Base-by-base conservation (phyloP, 2,888 invertebrate species). In the Boloria euphrosyne region DNA sequence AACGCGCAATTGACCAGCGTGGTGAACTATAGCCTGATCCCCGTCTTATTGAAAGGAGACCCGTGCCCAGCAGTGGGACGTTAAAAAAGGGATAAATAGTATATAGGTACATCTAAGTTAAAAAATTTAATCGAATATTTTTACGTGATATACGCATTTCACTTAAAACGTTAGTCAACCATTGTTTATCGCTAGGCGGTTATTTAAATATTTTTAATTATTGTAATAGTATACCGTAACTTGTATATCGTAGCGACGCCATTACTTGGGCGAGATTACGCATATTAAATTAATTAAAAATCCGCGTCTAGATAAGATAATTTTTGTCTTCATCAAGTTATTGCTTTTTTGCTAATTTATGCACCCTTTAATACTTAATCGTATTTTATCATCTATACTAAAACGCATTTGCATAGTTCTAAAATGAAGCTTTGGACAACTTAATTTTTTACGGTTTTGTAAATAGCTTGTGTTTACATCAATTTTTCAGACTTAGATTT, bases 271-370 rank as follows among this genome's bases (percentile, higher is more conserved):
- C 22, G 51, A 43, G 53, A 69, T 71, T 59, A 59, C 50, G 55
- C 54, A 55, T 68, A 69, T 65, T 72, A 77, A 76, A 78, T 73
- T 80, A 79, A 81, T 81, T 78, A 81, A 80, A 80, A 80, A 81
- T 79, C 70, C 72, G 72, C 71, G 68, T 68, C 54, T 54, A 82
- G 84, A 84, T 85, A 82, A 84, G 81, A 85, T 80, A 80, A 78
- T 76, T 76, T 79, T 79, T 78, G 76, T 85, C 83, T 86, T 85
- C 83, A 83, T 87, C 78, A 79, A 78, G 81, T 80, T 83, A 86
- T 87, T 86, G 83, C 80, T 83, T 86, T 59, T 86, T 85, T 81
- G 81, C 81, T 89, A 91, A 91, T 88, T 86, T 85, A 91, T 91
- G 86, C 90, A 91, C 91, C 91, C 83, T 76, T 71, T 78, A 73